Base-by-base conservation (phyloP, 92 coral and sea anemone species). In the Palythoa grandiflora region DNA sequence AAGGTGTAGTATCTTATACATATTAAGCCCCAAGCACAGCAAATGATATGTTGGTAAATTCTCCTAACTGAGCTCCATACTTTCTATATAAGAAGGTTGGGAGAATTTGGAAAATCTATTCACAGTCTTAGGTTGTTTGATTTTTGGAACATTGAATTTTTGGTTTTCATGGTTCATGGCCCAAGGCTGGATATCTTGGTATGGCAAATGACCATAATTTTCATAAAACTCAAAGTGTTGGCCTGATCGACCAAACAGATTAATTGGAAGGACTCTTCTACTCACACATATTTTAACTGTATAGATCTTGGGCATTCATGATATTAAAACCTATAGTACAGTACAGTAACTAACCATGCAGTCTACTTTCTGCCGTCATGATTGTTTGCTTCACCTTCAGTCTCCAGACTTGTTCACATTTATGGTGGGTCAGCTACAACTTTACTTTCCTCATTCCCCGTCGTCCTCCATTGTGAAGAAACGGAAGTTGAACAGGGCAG, bases 371-470 rank as follows among this genome's bases (percentile, higher is more conserved):
- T 28, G 28, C 28, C 28, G 28, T 0, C 28, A 28, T 28, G 28
- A 28, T 28, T 28, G 4, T 40, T 53, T 14, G 28, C 38, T 5
- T 73, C 47, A 2, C 59, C 53, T 89, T 75, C 38, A 97, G 99
- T 95, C 99, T 15, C 92, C 98, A 91, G 99, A 93, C 35, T 91
- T 97, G 71, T 93, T 95, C 71, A 88, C 91, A 35, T 97, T 97
- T 73, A 86, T 95, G 80, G 99, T 95, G 66, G 88, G 77, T 44
- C 96, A 97, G 79, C 65, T 97, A 2, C 89, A 91, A 87, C 71
- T 53, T 14, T 97, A 92, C 79, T 79, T 92, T 78, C 90, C 92
- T 10, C 90, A 88, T 40, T 93, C 93, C 3, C 92, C 96, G 0
- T 86, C 96, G 0, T 86, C 60, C 19, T 70, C 87, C 2, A 39